Base-by-base conservation (phyloP, 2,888 invertebrate genomes). In the Chironomus tentans region DNA sequence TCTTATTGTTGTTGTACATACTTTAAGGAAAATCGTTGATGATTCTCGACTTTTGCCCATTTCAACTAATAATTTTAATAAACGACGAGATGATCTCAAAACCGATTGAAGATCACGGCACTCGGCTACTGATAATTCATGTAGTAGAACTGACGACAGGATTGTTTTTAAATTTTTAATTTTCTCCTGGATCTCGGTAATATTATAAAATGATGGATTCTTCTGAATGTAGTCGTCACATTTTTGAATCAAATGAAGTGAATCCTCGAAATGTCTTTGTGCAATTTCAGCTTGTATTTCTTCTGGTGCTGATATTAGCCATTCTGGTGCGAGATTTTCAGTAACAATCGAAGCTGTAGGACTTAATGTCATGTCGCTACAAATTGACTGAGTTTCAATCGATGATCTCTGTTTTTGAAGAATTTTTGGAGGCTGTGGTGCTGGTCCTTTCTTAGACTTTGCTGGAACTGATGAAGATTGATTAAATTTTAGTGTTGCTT, bases 231-330 rank as follows among this genome's bases (percentile, higher is more conserved):
- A 89, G 5, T 86, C 85, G 77, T 87, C 87, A 0, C 88, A 86
- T 80, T 89, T 90, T 79, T 92, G 91, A 79, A 97, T 88, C 13
- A 96, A 85, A 78, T 89, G 88, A 78, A 95, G 91, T 1, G 97
- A 96, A 81, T 94, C 94, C 82, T 97, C 95, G 81, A 98, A 98
- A 83, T 97, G 95, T 79, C 98, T 88, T 84, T 98, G 96, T 0
- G 97, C 98, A 78, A 98, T 93, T 80, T 92, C 89, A 13, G 97
- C 96, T 85, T 98, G 97, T 76, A 98, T 85, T 83, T 98, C 97
- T 82, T 98, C 98, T 0, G 94, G 91, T 3, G 94, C 90, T 83
- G 97, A 96, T 76, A 90, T 84, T 76, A 98, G 84, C 97, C 97
- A 98, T 81, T 95, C 94, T 0, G 95, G 94, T 0, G 81, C 82